A percentile compares a stretch with the other conserved stretches of the same genome.
Conservation (phyloP, 1,140 invertebrate species). For the Nomia melanderi region DNA sequence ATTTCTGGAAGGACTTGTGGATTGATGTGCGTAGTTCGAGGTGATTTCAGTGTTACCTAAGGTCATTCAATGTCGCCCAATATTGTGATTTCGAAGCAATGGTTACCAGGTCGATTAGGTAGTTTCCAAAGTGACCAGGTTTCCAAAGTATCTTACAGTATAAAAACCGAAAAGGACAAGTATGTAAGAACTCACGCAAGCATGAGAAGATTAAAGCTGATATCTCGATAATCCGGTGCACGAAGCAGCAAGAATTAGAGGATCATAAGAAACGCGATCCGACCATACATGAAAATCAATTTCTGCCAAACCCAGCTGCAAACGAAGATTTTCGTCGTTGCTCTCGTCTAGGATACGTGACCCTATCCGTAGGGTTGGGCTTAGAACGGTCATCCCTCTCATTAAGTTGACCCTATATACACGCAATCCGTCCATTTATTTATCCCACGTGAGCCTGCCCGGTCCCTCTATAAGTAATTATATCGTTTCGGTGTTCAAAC, state of each 20-base stretch:
- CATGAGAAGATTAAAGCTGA: not conserved
- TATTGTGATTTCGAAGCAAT: too few relatives aligned
- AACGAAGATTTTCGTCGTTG: conserved; percentile 28
- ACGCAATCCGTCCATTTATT: conserved; percentile 55
- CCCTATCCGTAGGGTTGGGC: conserved; percentile 44
- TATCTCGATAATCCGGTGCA: not conserved
- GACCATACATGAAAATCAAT: conserved; percentile 54
- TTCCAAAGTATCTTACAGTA: too few relatives aligned
- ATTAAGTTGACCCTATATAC: conserved; percentile 47
- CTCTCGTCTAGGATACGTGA: conserved; percentile 54
- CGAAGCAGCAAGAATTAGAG: conserved; percentile 3
- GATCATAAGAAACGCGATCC: conserved; percentile 11
- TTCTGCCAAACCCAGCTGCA: conserved; percentile 33
- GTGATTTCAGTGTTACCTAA: too few relatives aligned
- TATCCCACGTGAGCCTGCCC: conserved; percentile 22
- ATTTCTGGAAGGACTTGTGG: too few relatives aligned
- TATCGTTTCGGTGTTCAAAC: conserved; percentile 17
- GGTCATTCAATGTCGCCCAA: too few relatives aligned
- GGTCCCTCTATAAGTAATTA: conserved; percentile 33
- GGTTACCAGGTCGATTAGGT: too few relatives aligned
- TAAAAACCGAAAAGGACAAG: too few relatives aligned
- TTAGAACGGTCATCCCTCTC: conserved; percentile 40
- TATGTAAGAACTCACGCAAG: too few relatives aligned
- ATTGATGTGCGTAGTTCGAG: too few relatives aligned
- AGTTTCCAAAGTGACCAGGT: too few relatives aligned